Base-by-base conservation (phyloP, 2,113 vertebrate species). In the Dasypus novemcinctus region DNA sequence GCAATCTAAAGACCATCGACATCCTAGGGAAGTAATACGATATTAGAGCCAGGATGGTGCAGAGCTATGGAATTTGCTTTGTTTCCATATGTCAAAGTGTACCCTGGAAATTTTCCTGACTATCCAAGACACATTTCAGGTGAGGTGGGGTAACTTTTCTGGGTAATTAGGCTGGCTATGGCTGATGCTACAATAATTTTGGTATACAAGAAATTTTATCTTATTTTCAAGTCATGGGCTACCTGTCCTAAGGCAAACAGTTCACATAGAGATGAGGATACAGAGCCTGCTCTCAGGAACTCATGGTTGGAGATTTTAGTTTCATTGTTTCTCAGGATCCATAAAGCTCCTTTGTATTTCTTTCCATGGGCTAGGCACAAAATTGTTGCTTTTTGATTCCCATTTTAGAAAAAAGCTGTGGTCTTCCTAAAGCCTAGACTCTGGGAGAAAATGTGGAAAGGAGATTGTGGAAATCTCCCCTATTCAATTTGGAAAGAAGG, bases 31-130 rank as follows among this genome's bases (percentile, higher is more conserved):
- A 76, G 20, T 59, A 71, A 76, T 49, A 57, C 90, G 46, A 87
- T 64, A 38, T 87, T 79, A 81, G 27, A 59, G 66, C 20, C 68
- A 92, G 85, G 27, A 72, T 38, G 31, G 68, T 61, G 27, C 93
- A 69, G 83, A 90, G 82, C 80, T 66, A 90, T 94, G 74, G 68
- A 89, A 72, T 80, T 87, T 63, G 13, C 74, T 78, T 61, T 87
- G 33, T 54, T 25, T 66, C 74, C 33, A 64, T 49, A 38, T 94
- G 46, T 86, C 80, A 63, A 46, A 91, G 20, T 80, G 17, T 64
- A 76, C 36, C 74, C 68, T 90, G 61, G 85, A 82, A 89, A 66
- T 14, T 90, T 27, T 81, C 63, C 76, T 64, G 41, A 80, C 57
- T 57, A 20, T 10, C 76, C 80, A 92, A 78, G 38, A 66, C 46